Evolutionary conservation across 2,888 invertebrate genomes (phyloP).

Genomic region (Tinea semifulvella): DNA sequence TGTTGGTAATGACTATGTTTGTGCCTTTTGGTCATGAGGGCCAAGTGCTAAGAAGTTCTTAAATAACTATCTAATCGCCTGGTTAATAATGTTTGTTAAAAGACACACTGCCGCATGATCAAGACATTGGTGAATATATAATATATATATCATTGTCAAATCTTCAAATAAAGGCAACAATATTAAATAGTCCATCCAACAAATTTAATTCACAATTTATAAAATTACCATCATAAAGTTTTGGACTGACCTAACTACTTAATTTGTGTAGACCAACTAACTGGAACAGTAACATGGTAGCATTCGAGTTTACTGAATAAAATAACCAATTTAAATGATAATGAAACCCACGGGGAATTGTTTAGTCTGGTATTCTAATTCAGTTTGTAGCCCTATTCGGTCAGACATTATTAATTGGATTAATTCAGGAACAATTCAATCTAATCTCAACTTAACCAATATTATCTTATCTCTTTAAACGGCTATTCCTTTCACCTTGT

Average conservation of each 20-base stretch:
- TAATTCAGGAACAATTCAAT: conserved; percentile 11
- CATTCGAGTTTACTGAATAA: conserved; percentile 3
- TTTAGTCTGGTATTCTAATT: conserved; percentile 2
- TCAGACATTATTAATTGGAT: conserved; percentile 7
- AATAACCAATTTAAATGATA: conserved; percentile 3
- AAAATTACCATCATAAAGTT: too few relatives aligned
- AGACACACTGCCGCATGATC: too few relatives aligned
- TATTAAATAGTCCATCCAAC: too few relatives aligned
- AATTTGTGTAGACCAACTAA: not conserved
- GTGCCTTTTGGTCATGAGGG: too few relatives aligned
- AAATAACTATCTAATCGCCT: too few relatives aligned
- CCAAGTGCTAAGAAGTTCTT: too few relatives aligned
- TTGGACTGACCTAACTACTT: not conserved
- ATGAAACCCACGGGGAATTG: conserved; percentile 9
- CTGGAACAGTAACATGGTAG: not conserved
- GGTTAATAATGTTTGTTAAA: too few relatives aligned
- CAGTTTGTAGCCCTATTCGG: not conserved
- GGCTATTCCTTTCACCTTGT: conserved; percentile 11
- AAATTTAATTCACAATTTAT: too few relatives aligned
- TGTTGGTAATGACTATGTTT: too few relatives aligned
- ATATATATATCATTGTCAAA: too few relatives aligned
- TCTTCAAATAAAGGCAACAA: too few relatives aligned
- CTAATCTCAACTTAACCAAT: conserved; percentile 7
- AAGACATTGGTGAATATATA: too few relatives aligned
- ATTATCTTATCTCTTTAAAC: conserved; percentile 11